phyloP scores from a whole-genome alignment of 2,888 invertebrate species.

The Drosophila koepferae region DNA sequence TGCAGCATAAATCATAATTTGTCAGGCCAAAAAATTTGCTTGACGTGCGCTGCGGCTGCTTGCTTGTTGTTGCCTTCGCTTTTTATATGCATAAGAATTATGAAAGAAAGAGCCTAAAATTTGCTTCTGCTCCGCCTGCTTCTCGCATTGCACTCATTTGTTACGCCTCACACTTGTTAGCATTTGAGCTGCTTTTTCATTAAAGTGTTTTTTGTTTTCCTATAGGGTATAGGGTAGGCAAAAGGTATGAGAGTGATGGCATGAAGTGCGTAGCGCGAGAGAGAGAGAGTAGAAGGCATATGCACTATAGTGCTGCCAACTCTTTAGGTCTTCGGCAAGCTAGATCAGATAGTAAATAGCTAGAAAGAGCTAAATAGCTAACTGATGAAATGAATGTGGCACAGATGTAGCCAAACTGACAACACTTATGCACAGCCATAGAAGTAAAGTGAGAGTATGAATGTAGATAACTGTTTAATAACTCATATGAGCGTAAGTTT shows the following conservation, averaged over 20 bases:
- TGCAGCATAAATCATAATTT: conserved; percentile 76
- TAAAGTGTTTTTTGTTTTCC: conserved; percentile 43
- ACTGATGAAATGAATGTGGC: too few species aligned
- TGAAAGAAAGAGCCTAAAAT: conserved; percentile 30
- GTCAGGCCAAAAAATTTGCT: conserved; percentile 70
- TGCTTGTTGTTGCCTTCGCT: conserved; percentile 1
- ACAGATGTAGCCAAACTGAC: neutral
- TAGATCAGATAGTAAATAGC: neutral
- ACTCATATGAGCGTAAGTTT: neutral
- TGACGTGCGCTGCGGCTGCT: conserved; percentile 43
- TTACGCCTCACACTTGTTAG: conserved; percentile 10
- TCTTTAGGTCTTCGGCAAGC: too few species aligned
- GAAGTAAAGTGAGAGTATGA: too few species aligned
- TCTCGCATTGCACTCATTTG: neutral
- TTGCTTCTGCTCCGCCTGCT: conserved; percentile 11
- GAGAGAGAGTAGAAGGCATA: neutral
- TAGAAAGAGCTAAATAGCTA: neutral
- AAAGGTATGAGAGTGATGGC: neutral
- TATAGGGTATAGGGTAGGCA: neutral
- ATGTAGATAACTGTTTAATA: neutral
- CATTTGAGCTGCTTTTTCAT: conserved; percentile 49
- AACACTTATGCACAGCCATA: neutral
- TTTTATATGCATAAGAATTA: conserved; percentile 22
- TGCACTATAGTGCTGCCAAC: neutral
- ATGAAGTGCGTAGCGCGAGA: neutral